Evolutionary conservation across 2,113 vertebrate species (phyloP).

Genomic region (Parotia lawesii): DNA sequence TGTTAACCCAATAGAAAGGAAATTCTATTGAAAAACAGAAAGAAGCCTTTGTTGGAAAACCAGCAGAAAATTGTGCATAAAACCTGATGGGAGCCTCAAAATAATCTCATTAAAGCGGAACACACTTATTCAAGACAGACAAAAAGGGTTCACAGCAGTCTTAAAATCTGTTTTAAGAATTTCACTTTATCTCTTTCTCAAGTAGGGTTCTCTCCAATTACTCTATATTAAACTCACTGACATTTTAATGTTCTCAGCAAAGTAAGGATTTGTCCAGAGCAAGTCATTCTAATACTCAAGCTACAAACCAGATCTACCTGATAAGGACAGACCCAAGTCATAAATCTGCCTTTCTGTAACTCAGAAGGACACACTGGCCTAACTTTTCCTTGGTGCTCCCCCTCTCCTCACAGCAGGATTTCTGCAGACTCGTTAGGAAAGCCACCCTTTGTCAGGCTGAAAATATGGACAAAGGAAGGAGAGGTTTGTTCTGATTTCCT

Average conservation of each 20-base stretch:
- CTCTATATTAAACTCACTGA: conserved; percentile 39
- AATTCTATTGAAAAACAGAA: conserved; percentile 67
- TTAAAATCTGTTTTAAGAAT: conserved; percentile 67
- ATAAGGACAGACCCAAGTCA: neutral
- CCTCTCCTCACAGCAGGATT: neutral
- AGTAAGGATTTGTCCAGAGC: conserved; percentile 22
- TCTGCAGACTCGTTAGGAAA: neutral
- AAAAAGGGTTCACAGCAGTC: conserved; percentile 61
- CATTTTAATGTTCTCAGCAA: conserved; percentile 41
- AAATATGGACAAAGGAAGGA: neutral
- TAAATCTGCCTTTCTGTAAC: conserved; percentile 4
- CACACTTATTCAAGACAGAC: conserved; percentile 65
- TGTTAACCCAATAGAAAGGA: conserved; percentile 55
- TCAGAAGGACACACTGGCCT: neutral
- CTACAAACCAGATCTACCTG: conserved; percentile 18
- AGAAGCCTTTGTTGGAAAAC: conserved; percentile 66
- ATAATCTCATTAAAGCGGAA: conserved; percentile 76
- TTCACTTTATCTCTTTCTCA: conserved; percentile 51
- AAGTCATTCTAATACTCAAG: neutral
- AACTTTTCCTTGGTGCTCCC: neutral
- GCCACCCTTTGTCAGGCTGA: neutral
- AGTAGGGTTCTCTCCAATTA: conserved; percentile 37
- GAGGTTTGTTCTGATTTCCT: neutral
- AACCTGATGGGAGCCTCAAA: conserved; percentile 72
- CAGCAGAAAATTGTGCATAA: conserved; percentile 63